Conservation (phyloP, 2,797 vertebrate genomes). For the Myotis planiceps region DNA sequence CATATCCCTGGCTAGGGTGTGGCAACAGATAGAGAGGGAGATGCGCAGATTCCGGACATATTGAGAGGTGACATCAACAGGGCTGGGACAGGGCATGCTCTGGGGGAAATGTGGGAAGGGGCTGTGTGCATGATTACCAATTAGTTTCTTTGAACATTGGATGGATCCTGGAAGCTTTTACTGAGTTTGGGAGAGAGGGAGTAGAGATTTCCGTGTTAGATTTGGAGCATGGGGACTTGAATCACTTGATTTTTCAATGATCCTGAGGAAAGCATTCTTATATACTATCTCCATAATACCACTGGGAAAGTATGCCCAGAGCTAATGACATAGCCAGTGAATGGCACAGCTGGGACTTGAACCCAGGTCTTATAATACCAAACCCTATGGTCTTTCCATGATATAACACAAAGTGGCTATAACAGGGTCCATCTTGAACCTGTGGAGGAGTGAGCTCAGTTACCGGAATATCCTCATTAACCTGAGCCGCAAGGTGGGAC, state of each 20-base stretch:
- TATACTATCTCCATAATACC: too few relatives aligned
- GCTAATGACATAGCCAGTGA: background rate
- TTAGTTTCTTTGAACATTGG: background rate
- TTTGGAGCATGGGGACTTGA: background rate
- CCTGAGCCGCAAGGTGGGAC: background rate
- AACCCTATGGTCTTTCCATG: background rate
- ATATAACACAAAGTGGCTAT: background rate
- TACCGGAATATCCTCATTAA: constrained; percentile 36
- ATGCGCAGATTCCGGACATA: background rate
- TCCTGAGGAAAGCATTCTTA: background rate
- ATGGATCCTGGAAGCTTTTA: background rate
- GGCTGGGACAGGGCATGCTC: background rate
- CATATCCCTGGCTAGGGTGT: background rate
- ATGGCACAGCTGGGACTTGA: background rate
- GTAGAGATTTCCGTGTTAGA: background rate
- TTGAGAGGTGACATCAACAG: background rate
- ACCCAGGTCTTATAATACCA: background rate
- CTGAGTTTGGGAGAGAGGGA: background rate
- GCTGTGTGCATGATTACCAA: rapidly evolving
- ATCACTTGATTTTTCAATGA: background rate
- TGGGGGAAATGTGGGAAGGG: background rate
- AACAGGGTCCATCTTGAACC: background rate
- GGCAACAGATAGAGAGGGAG: background rate
- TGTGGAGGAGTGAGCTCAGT: background rate
- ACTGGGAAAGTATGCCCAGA: background rate